Percentiles rank a stretch among this genome's conserved stretches.
Conservation (phyloP, 2,888 invertebrate genomes). For the Drosophila buzzatii region DNA sequence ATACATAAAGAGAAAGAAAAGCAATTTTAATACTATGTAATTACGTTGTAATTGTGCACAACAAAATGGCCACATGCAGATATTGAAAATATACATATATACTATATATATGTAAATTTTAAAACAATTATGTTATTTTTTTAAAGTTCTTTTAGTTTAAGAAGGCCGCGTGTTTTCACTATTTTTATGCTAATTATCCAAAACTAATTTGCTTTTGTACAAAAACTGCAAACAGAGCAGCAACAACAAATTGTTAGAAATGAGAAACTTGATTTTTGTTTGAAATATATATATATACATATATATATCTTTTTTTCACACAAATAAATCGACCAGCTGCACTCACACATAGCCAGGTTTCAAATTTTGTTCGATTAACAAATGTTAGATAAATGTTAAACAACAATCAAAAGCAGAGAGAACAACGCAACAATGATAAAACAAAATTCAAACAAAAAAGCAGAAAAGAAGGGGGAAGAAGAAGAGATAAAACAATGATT, state of each 20-base stretch:
- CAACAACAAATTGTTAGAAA: background rate
- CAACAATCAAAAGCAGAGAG: constrained; percentile 31
- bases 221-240: background rate
- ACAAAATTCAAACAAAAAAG: background rate
- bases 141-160: constrained; percentile 22
- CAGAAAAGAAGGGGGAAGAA: background rate
- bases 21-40: constrained; percentile 26
- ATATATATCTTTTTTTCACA: background rate
- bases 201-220: constrained; percentile 27
- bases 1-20: constrained; percentile 1
- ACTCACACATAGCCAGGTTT: constrained; percentile 63
- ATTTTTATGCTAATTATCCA: constrained; percentile 25
- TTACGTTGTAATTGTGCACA: constrained; percentile 42
- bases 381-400: constrained; percentile 36
- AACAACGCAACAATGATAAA: constrained; percentile 40
- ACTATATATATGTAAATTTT: constrained; percentile 7
- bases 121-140: constrained; percentile 29
- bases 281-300: background rate
- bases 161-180: constrained; percentile 33
- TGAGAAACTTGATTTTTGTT: background rate
- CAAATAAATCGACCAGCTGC: constrained; percentile 13
- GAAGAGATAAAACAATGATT: background rate
- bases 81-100: constrained; percentile 4
- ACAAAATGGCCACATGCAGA: constrained; percentile 20
- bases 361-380: constrained; percentile 55